Conservation (phyloP, 2,113 vertebrate species). For the Jacana jacana region DNA sequence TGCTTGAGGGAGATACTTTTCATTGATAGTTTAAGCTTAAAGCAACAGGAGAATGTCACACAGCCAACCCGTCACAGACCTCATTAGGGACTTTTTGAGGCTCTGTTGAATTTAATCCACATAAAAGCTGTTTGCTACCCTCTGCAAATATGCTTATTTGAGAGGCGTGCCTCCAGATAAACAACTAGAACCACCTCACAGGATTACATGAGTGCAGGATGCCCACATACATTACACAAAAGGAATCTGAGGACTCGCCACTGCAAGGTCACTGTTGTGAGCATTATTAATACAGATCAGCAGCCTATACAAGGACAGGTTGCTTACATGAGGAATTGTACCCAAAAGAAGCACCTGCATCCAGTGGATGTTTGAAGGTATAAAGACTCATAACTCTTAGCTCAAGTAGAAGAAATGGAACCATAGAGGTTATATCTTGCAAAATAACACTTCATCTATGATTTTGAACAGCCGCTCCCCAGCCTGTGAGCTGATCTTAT, state of each 20-base stretch:
- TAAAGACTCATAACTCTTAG: neutral
- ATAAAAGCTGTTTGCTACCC: neutral
- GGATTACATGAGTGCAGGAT: neutral
- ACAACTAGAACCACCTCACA: neutral
- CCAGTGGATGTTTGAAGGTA: too few relatives aligned
- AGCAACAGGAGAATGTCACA: neutral
- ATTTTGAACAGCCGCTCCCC: neutral
- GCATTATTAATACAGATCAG: neutral
- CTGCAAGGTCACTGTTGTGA: neutral
- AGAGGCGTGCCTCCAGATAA: neutral
- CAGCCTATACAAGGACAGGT: accelerated
- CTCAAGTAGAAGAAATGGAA: neutral
- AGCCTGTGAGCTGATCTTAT: accelerated
- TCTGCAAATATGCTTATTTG: neutral
- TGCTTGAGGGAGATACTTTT: neutral
- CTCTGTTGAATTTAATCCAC: neutral
- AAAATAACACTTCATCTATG: neutral
- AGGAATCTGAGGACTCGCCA: neutral
- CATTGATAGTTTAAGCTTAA: neutral
- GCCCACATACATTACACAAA: neutral
- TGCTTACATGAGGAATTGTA: neutral
- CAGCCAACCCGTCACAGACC: neutral
- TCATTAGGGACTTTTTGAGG: neutral
- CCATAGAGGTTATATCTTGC: neutral
- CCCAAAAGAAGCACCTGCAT: neutral